phyloP scores from a whole-genome alignment of 2,113 vertebrate species.

The Irena cyanogastra region DNA sequence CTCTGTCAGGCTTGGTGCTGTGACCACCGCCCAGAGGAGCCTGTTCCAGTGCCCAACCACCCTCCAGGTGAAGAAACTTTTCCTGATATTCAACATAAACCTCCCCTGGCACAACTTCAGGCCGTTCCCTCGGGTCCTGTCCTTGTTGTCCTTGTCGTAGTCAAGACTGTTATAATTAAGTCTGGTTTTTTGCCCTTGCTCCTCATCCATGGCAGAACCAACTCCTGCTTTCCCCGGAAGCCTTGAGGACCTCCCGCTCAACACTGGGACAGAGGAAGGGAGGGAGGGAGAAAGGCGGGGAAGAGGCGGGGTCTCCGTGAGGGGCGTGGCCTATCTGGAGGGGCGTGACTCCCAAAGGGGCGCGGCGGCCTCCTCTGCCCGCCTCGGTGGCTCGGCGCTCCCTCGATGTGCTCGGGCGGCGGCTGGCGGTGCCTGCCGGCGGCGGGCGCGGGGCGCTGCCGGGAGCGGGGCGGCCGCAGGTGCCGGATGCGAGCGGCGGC shows the following conservation, averaged over 20 bases:
- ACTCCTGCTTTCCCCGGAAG: accelerated
- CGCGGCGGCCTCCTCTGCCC: neutral
- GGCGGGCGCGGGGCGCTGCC: neutral
- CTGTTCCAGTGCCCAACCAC: neutral
- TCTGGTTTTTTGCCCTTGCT: no score
- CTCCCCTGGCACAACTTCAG: neutral
- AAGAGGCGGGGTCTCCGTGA: neutral
- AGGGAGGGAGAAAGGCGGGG: accelerated
- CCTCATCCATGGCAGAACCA: accelerated
- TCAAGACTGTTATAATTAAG: accelerated
- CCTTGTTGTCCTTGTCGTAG: no score
- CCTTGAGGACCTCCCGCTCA: accelerated
- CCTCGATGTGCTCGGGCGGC: neutral
- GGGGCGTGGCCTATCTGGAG: neutral
- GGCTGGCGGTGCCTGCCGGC: neutral
- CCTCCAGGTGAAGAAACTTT: neutral
- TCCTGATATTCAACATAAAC: neutral
- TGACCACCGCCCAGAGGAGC: no score
- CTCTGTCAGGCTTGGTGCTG: neutral
- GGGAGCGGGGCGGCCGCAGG: neutral
- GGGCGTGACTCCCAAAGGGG: neutral
- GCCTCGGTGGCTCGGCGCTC: neutral
- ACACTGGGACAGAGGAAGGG: no score
- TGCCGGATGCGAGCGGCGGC: neutral
- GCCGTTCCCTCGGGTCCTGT: no score